phyloP scores from a whole-genome alignment of 2,888 invertebrate species.

The Cephus rjabovi region DNA sequence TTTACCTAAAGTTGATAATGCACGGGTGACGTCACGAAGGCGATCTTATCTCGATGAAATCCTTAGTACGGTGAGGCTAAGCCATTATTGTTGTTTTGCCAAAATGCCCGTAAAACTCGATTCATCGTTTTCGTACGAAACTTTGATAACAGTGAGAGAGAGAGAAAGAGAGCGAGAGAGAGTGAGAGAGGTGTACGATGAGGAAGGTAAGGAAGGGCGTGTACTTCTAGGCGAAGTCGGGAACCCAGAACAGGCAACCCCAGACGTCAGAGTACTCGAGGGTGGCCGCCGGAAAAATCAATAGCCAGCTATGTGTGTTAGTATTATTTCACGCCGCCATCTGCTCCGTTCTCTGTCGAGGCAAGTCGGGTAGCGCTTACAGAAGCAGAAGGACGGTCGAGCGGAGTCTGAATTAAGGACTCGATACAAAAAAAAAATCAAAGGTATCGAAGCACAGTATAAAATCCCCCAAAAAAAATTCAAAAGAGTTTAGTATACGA shows the following conservation, averaged over 20 bases:
- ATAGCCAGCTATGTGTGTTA: slow-evolving; percentile 54
- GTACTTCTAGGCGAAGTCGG: neutral
- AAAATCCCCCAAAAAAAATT: neutral
- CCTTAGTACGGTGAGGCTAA: neutral
- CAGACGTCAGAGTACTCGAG: slow-evolving; percentile 33
- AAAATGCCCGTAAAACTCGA: too few species aligned
- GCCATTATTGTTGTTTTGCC: neutral
- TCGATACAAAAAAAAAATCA: neutral
- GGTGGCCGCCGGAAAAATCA: slow-evolving; percentile 48
- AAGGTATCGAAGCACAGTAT: neutral
- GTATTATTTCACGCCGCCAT: slow-evolving; percentile 49
- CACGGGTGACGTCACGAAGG: too few species aligned
- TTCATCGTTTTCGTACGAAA: neutral
- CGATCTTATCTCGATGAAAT: neutral
- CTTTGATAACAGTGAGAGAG: neutral
- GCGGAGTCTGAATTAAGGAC: neutral
- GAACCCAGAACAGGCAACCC: slow-evolving; percentile 9
- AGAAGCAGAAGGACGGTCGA: neutral
- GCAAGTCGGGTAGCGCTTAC: neutral
- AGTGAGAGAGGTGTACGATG: slow-evolving; percentile 3
- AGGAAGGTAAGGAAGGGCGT: neutral
- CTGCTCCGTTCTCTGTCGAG: slow-evolving; percentile 21
- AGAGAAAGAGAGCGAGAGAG: slow-evolving; percentile 6
- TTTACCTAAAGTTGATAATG: too few species aligned
- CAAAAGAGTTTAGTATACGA: neutral